Evolutionary conservation across 2,888 invertebrate genomes (phyloP), one percentile per base, ranked within the genome.

Genomic region (Zygogramma bicolorata): DNA sequence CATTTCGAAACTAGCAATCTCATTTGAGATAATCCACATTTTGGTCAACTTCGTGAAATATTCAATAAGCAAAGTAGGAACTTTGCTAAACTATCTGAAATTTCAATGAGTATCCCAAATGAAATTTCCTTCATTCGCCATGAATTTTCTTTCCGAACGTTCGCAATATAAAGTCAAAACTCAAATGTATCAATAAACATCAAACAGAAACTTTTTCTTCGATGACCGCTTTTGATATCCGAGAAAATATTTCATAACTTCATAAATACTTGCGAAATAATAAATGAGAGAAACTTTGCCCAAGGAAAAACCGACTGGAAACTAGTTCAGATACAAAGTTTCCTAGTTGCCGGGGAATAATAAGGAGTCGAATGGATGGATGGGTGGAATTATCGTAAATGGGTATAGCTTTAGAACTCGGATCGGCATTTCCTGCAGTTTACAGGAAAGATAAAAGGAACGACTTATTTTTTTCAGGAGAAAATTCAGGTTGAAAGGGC

Each of bases 241-340:
- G 53, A 53, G 27, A 53, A 53, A 53, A 53, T 53, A 53, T 53
- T 53, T 27, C 53, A 53, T 53, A 53, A 53, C 53, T 27, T 53
- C 53, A 53, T 53, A 53, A 53, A 53, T 53, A n/a, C 53, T 53
- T 29, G 49, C 15, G 8, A 63, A 63, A 63, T 63, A 63, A 63
- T 63, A 46, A 46, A 63, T 63, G 46, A 63, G 46, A 20, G 13
- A 46, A 63, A 63, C 63, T 46, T 62, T 27, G 8, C 29, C 18
- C n/a, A 31, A 20, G n/a, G 29, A 13, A 29, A 63, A 18, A 15
- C 29, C 29, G 49, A 10, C n/a, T 53, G n/a, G 27, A 27, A 53
- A n/a, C n/a, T 61, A 7, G 22, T 34, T 20, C 40, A 18, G 53
- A 53, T 53, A 53, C n/a, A 53, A 53, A 53, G 25, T 53, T 6